Evolutionary conservation across 2,888 invertebrate species (phyloP).

Genomic region (Eulithis prunata): DNA sequence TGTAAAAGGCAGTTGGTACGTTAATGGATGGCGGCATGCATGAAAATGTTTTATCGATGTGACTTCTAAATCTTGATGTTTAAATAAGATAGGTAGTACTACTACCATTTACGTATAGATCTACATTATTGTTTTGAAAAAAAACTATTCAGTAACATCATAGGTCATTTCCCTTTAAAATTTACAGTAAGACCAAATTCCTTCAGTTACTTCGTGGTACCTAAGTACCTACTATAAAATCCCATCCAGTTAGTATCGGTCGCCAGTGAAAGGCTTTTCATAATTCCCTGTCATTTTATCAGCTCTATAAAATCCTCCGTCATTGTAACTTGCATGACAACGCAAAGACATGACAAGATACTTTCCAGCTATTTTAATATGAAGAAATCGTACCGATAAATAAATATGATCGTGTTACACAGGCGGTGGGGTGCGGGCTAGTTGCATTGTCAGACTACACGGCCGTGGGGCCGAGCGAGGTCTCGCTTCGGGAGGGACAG

Average conservation of each 20-base stretch:
- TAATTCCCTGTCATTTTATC: too few relatives aligned
- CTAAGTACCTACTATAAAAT: too few relatives aligned
- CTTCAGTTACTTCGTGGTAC: too few relatives aligned
- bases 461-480: constrained; percentile 95
- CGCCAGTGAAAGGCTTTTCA: too few relatives aligned
- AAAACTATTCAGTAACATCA: neutral
- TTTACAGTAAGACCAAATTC: too few relatives aligned
- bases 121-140: neutral
- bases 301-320: too few relatives aligned
- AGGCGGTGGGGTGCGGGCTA: constrained; percentile 91
- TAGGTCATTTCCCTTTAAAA: neutral
- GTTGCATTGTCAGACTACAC: constrained; percentile 96
- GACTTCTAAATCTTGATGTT: constrained; percentile 33
- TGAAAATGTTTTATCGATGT: constrained; percentile 37
- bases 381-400: constrained; percentile 1
- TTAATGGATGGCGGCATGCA: constrained; percentile 24
- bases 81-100: too few relatives aligned
- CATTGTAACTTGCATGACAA: too few relatives aligned
- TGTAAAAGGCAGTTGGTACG: constrained; percentile 26
- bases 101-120: neutral
- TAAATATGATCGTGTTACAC: constrained; percentile 41
- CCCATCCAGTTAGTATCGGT: too few relatives aligned
- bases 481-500: constrained; percentile 95
- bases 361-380: too few relatives aligned
- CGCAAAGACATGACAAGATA: too few relatives aligned